These are phyloP conservation scores for Campopleginae sp. DNA, from an alignment of 2,888 invertebrate genomes.

Conservation along the genomic window DNA sequence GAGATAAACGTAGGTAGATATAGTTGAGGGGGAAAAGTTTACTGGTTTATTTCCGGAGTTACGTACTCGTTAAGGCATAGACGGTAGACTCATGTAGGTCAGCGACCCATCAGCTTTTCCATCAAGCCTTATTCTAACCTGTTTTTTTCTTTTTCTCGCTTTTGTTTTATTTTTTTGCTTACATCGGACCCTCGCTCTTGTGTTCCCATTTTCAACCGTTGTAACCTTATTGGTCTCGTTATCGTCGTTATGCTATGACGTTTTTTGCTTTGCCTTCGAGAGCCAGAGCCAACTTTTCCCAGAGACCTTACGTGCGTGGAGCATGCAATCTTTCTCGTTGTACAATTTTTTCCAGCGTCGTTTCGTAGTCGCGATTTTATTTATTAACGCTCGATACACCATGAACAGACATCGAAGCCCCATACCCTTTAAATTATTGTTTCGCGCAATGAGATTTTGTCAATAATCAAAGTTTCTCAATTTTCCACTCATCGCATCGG, in stretches of 20 bases:
- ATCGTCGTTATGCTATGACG: slow-evolving; percentile 16
- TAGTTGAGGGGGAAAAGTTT: slow-evolving; percentile 20
- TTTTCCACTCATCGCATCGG: background rate
- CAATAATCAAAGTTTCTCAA: background rate
- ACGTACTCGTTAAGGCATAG: slow-evolving; percentile 71
- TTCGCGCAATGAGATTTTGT: background rate
- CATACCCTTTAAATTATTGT: background rate
- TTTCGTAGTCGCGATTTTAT: slow-evolving; percentile 37
- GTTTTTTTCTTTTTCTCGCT: slow-evolving; percentile 3
- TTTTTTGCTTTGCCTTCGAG: slow-evolving; percentile 6
- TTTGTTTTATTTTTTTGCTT: slow-evolving; percentile 23
- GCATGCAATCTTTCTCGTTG: slow-evolving; percentile 20
- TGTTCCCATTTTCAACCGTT: slow-evolving; percentile 24
- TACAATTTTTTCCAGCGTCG: slow-evolving; percentile 22
- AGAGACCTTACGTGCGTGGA: background rate
- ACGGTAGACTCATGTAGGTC: slow-evolving; percentile 71
- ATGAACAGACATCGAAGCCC: background rate
- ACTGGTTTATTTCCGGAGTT: slow-evolving; percentile 59
- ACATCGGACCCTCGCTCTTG: slow-evolving; percentile 24
- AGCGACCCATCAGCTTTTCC: slow-evolving; percentile 69
- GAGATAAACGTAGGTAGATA: background rate
- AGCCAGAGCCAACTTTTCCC: background rate
- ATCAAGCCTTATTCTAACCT: slow-evolving; percentile 40
- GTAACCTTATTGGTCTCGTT: background rate
- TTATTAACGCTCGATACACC: slow-evolving; percentile 14